These are phyloP conservation scores for Melieria omissa DNA, from an alignment of 2,888 invertebrate species.

Conservation along the genomic window DNA sequence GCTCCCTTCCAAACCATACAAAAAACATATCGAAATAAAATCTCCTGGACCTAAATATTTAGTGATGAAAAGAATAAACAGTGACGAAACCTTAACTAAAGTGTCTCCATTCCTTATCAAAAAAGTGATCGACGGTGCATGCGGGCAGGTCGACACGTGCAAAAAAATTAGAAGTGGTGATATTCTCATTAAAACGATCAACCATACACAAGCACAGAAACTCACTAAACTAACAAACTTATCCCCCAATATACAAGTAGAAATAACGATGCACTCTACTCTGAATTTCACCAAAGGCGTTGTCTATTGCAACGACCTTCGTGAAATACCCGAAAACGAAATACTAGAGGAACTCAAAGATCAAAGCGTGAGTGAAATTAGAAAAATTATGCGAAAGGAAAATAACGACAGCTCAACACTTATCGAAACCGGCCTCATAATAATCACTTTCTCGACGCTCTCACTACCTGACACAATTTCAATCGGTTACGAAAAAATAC, in stretches of 20 bases:
- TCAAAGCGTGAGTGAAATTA: conserved; percentile 18
- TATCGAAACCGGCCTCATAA: conserved; percentile 21
- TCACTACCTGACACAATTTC: conserved; percentile 6
- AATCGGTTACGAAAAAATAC: conserved; percentile 21
- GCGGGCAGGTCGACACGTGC: no score
- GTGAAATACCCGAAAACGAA: conserved; percentile 21
- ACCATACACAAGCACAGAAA: conserved; percentile 7
- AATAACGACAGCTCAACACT: background rate
- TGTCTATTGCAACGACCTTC: conserved; percentile 3
- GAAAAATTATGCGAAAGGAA: conserved; percentile 13
- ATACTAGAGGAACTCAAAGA: conserved; percentile 16
- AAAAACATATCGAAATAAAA: no score
- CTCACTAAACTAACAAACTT: background rate
- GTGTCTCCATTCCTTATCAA: no score
- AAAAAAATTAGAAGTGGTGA: no score
- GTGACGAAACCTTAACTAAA: no score
- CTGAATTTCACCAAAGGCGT: conserved; percentile 3
- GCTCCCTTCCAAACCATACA: no score
- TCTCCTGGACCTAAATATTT: no score
- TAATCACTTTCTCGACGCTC: conserved; percentile 21
- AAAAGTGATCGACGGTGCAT: no score
- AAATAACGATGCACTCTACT: background rate
- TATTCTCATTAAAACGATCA: conserved; percentile 17
- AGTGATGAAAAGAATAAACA: no score
- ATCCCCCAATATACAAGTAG: background rate